Evolutionary conservation across 2,888 invertebrate species (phyloP).

Genomic region (Gonocerus acuteangulatus): DNA sequence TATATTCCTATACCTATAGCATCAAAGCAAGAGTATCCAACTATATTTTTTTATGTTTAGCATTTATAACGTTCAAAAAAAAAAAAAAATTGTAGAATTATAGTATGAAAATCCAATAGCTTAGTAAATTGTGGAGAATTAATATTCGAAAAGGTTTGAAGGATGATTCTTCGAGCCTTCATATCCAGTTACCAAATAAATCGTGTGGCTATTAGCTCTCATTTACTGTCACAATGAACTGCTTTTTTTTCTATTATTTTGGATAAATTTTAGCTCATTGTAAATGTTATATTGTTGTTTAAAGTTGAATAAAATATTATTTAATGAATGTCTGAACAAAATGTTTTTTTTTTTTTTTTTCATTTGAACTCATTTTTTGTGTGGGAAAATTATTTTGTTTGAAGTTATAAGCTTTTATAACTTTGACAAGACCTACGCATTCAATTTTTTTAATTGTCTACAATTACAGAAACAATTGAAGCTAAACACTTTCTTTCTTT

Average conservation of each 20-base stretch:
- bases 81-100: too few species aligned
- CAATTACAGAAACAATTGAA: too few species aligned
- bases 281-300: not conserved
- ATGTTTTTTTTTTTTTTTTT: not conserved
- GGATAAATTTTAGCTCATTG: not conserved
- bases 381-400: too few species aligned
- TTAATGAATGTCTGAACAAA: constrained; percentile 1
- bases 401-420: too few species aligned
- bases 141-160: not conserved
- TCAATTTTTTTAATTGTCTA: too few species aligned
- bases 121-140: not conserved
- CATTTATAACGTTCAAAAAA: constrained; percentile 9
- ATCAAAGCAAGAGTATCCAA: constrained; percentile 17
- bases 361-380: too few species aligned
- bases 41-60: constrained; percentile 25
- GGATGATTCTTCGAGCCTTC: not conserved
- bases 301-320: constrained; percentile 1
- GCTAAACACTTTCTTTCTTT: too few species aligned
- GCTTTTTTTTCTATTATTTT: not conserved
- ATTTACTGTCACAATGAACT: not conserved
- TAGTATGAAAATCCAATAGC: constrained; percentile 1
- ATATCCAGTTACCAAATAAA: constrained; percentile 11
- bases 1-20: constrained; percentile 14
- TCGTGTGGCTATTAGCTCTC: not conserved
- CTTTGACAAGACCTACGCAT: too few species aligned